phyloP scores from a whole-genome alignment of 2,797 vertebrate species.

The Onychomys arenicola region DNA sequence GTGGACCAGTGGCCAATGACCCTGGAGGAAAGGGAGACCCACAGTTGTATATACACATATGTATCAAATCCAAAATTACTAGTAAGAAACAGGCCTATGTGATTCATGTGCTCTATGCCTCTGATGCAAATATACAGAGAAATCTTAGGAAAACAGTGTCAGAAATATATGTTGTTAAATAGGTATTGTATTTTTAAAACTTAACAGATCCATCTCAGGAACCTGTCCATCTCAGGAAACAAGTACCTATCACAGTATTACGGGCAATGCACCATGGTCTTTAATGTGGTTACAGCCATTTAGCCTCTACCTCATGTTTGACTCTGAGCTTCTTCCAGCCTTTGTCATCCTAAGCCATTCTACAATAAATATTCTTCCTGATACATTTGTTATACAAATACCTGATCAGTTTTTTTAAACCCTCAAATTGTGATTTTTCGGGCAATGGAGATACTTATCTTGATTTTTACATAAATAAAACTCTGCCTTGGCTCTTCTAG shows the following conservation, averaged over 20 bases:
- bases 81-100: neutral
- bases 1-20: neutral
- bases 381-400: neutral
- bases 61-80: neutral
- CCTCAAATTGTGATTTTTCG: slow-evolving; percentile 42
- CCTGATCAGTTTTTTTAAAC: neutral
- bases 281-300: neutral
- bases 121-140: neutral
- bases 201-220: neutral
- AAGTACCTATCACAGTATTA: neutral
- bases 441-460: neutral
- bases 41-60: neutral
- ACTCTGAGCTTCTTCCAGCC: neutral
- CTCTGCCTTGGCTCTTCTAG: neutral
- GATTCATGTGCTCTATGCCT: neutral
- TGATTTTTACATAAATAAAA: slow-evolving; percentile 16
- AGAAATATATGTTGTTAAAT: neutral
- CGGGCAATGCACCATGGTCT: neutral
- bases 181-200: neutral
- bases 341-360: neutral
- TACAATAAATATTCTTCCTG: neutral
- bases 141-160: slow-evolving; percentile 24
- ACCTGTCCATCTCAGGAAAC: slow-evolving; percentile 5
- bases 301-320: neutral
- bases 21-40: neutral